Base-by-base conservation (phyloP, 2,888 invertebrate species). In the Reticulitermes lucifugus region DNA sequence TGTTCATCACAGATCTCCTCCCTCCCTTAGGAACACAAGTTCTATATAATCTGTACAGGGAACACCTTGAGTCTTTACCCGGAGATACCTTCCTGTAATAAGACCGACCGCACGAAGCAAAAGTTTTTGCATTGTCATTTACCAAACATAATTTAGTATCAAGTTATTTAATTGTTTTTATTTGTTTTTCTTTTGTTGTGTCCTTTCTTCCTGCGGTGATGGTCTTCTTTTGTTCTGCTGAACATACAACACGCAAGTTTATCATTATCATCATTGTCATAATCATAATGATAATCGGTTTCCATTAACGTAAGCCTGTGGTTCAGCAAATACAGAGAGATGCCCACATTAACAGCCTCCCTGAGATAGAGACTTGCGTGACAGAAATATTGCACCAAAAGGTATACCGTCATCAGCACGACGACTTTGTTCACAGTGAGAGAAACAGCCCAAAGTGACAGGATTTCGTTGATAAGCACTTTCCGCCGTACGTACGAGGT, bases 121-220 rank as follows among this genome's bases (percentile, higher is more conserved):
- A 75, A 41, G 51, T 29, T 84, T 84, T 80, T 84, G 84, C 84
- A 70, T 29, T 60, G 84, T 84, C 84, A 84, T 80, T 80, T 71
- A 79, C 70, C 80, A 80, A 84, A 84, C 84, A 84, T 84, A 84
- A 84, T 80, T 84, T 84, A 71, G 46, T 80, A 51, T 51, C 51
- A 55, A 84, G 84, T 80, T 80, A 84, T 84, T 84, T 84, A 84
- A 84, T 84, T 84, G 71, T 84, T 80, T 84, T 79, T 84, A 84
- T 84, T 84, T 84, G 79, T 59, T 75, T 75, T 75, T 14, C 65
- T 60, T 79, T 60, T 60, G 46, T 35, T 65, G 25, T 60, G 41
- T 80, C 29, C 80, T 29, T 43, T 65, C 65, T 65, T 65, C 12
- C n/a, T 65, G 65, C 65, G 84, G 84, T 80, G 79, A 77, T 65